Base-by-base conservation (phyloP, 2,797 vertebrate genomes). In the Myripristis murdjan region DNA sequence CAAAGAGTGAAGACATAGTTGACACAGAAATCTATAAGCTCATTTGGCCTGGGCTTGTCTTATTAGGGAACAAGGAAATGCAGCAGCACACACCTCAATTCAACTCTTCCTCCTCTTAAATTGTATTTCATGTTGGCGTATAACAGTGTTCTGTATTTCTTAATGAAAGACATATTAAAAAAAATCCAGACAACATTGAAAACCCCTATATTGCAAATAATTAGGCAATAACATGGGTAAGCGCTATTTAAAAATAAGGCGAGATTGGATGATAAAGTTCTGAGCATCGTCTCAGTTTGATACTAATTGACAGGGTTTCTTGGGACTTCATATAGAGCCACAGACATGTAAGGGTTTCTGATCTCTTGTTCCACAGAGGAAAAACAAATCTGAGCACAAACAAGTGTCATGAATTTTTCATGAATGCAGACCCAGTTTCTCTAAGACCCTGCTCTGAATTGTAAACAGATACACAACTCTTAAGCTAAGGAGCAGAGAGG, bases 331-430 rank as follows among this genome's bases (percentile, higher is more conserved):
- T 73, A 55, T 68, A 14, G 57, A 81, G 71, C 66, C 70, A 60
- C 67, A 44, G 33, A 71, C 73, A 75, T 66, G 41, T 58, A 22
- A 37, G 43, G 37, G 18, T 53, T 66, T 75, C 60, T 75, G 66
- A 80, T 83, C 65, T 68, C 60, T 61, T 79, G 82, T 73, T 77
- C 85, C 79, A 83, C 48, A 73, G 81, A 87, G 49, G 53, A 73
- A 83, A 83, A 88, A 77, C 73, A 81, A 87, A 91, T 88, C 60
- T 70, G 48, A 76, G 76, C 81, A 81, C 70, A 91, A 91, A 91
- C 86, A 90, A 76, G 26, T 44, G 51, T 57, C 67, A 87, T 94
- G 76, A 84, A 93, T 93, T 84, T 93, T 94, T 92, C 89, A 95
- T 93, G 84, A 91, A 66, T 64, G 65, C 57, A 63, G 68, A 81